Base-by-base conservation (phyloP, 2,113 vertebrate species). In the Macrotus californicus region DNA sequence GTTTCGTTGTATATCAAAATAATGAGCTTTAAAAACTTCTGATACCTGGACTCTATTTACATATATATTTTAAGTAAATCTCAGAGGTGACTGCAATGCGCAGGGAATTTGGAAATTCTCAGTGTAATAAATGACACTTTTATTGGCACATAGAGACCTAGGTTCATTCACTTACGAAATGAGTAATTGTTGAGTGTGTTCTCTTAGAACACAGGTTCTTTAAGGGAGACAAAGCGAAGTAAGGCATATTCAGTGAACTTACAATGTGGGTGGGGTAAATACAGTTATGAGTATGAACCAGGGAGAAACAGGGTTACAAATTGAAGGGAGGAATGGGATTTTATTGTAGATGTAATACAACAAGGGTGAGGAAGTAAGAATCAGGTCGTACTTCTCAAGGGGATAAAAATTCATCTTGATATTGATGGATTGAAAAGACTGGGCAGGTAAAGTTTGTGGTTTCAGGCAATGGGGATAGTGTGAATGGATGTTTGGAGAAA, bases 131-230 rank as follows among this genome's bases (percentile, higher is more conserved):
- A 10, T 88, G 67, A 79, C 39, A 56, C 39, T 52, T 75, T 76
- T 94, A 67, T 54, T 81, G 77, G 26, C 19, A 81, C 29, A 56
- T 75, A 46, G 66, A 87, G 36, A 50, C 31, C n/a, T 72, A 66
- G 43, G 0, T 95, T 90, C 29, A 77, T 67, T 94, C 31, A 81
- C 72, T 96, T 92, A 76, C 61, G 67, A 96, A 84, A 80, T 81
- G 86, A 94, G 31, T 67, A 87, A 66, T 66, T 92, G 39, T 41
- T 56, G 29, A 82, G 14, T 81, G 7, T 64, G 92, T 72, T 41
- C 70, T 83, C 18, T 92, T 59, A 94, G 50, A 56, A 76, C 31
- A 15, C 52, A 50, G 10, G 5, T 79, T 93, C 48, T 93, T 91
- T 36, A 41, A 52, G 43, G 15, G 72, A 91, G 36, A 91, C 7